Evolutionary conservation across 2,888 invertebrate species (phyloP), one percentile per base, ranked within the genome.

Genomic region (Drosophila demipolita): DNA sequence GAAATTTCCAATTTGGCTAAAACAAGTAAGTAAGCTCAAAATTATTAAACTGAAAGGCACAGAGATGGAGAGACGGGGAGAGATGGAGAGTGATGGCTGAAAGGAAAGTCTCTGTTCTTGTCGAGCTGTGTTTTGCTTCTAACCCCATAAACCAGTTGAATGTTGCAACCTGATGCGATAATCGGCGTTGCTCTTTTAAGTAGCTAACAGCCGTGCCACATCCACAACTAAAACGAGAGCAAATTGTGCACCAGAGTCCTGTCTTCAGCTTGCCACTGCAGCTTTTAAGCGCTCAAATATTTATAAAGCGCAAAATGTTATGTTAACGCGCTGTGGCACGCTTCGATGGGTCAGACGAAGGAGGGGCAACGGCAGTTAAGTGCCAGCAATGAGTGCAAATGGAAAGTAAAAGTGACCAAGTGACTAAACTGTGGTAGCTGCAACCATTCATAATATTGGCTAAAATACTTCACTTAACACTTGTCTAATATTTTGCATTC

Each of bases 261-360:
- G 50, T 60, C 55, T 63, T 48, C 53, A 68, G 57, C 62, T 45
- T 69, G 62, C 53, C 65, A 68, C 33, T 49, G 65, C 54, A 66
- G 87, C 86, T 87, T 82, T 86, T 84, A 82, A 79, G 84, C 72
- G 79, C 68, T 88, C 65, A 86, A 87, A 86, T 88, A 86, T 86
- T 86, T 86, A 86, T 88, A 73, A 74, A 79, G 77, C 69, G 65
- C 61, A 80, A 72, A 82, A 78, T 80, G 82, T 73, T 75, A 82
- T 88, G 80, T 83, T 80, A 78, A 73, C 83, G 77, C 74, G 60
- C 67, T 73, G 63, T 60, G 58, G 66, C 66, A 57, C 63, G 69
- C 58, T 67, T 66, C 42, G 54, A 40, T 48, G 48, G 48, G 59
- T 45, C 15, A 45, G 4, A 7, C 15, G 26, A 3, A 0, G 17